A percentile compares a stretch with the other conserved stretches of the same genome.
phyloP scores from a whole-genome alignment of 2,113 vertebrate genomes.

The Scomber colias region DNA sequence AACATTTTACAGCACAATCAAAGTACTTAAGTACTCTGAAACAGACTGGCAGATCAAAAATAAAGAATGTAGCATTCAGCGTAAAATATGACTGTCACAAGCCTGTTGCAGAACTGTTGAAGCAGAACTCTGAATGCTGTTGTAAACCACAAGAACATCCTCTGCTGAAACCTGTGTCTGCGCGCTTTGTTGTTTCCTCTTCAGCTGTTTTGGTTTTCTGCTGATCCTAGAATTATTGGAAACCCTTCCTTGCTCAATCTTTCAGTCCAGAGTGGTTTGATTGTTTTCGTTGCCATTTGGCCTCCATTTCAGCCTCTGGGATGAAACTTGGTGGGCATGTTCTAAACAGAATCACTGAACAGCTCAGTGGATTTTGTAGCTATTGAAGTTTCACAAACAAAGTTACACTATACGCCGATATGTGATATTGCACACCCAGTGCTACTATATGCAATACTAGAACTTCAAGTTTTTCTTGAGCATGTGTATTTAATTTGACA shows the following conservation, averaged over 20 bases:
- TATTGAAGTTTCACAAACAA: conserved; percentile 19
- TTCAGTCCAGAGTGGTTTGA: background rate
- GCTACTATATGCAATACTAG: background rate
- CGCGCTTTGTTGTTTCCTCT: conserved; percentile 4
- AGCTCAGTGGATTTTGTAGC: conserved; percentile 10
- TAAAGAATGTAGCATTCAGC: background rate
- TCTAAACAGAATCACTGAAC: conserved; percentile 28
- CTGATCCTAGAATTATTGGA: conserved; percentile 23
- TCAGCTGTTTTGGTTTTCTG: background rate
- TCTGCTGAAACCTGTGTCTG: conserved; percentile 2
- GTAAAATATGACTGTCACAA: background rate
- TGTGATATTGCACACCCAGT: conserved; percentile 7
- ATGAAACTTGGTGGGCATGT: conserved; percentile 14
- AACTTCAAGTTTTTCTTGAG: background rate
- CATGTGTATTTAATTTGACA: conserved; percentile 16
- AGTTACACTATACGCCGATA: background rate
- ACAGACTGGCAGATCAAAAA: background rate
- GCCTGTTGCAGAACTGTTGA: too few relatives aligned
- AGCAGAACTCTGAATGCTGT: too few relatives aligned
- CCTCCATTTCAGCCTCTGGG: conserved; percentile 14
- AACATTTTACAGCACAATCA: background rate
- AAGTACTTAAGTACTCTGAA: background rate
- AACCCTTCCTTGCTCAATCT: conserved; percentile 13
- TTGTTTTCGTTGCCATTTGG: conserved; percentile 39
- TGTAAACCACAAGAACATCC: background rate